These are phyloP conservation scores for Cerceris rybyensis DNA, from an alignment of 2,888 invertebrate species.

Conservation along the genomic window DNA sequence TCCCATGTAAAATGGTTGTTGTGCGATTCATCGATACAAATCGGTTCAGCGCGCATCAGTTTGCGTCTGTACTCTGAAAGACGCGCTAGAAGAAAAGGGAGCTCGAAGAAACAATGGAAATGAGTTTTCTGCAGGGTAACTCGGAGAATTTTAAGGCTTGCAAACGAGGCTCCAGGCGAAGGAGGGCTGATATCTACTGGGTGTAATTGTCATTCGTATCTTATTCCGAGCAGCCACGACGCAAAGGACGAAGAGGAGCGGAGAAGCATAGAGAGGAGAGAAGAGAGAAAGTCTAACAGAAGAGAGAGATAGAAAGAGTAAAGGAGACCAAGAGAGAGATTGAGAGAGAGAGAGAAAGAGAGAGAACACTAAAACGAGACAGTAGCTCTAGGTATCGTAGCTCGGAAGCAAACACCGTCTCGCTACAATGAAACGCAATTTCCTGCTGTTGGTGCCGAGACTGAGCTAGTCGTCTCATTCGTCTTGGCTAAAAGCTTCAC, in stretches of 20 bases:
- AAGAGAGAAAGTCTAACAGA: too few species aligned
- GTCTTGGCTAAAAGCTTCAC: constrained; percentile 77
- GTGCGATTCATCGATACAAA: background rate
- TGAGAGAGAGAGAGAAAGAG: constrained; percentile 26
- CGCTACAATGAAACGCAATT: constrained; percentile 81
- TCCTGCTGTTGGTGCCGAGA: constrained; percentile 75
- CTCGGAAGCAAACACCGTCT: constrained; percentile 78
- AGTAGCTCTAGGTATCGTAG: constrained; percentile 72
- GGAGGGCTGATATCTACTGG: constrained; percentile 58
- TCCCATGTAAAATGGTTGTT: background rate
- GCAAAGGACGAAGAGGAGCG: constrained; percentile 45
- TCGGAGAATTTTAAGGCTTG: constrained; percentile 61
- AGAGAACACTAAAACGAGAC: constrained; percentile 37
- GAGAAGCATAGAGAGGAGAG: constrained; percentile 9
- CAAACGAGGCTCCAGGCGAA: constrained; percentile 47
- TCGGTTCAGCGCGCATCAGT: background rate
- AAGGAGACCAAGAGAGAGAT: constrained; percentile 14
- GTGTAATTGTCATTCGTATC: constrained; percentile 79
- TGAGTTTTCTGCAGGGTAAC: constrained; percentile 41
- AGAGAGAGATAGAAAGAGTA: constrained; percentile 3
- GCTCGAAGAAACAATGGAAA: constrained; percentile 48
- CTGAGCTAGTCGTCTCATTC: constrained; percentile 74
- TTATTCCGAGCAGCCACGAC: constrained; percentile 67
- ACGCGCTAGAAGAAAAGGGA: background rate
- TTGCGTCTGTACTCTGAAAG: background rate